phyloP scores from a whole-genome alignment of 2,888 invertebrate species.

The Barypeithes pellucidus region DNA sequence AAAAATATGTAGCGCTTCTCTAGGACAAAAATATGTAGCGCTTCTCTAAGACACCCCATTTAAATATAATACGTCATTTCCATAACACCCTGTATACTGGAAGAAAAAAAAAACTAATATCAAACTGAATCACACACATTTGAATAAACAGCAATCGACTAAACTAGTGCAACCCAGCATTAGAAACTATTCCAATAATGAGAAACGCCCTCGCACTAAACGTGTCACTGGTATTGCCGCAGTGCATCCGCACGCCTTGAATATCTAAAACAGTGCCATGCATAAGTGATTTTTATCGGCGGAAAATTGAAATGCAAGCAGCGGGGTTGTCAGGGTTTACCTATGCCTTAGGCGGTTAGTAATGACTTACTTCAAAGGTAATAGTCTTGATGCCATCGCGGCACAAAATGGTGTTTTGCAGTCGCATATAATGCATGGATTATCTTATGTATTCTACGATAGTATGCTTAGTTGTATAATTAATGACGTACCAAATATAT shows the following conservation, averaged over 20 bases:
- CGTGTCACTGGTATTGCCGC: slow-evolving; percentile 19
- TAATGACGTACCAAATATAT: no score
- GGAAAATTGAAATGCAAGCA: slow-evolving; percentile 60
- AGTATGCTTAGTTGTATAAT: no score
- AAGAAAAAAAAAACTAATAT: neutral
- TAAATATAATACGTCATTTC: no score
- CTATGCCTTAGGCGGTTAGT: slow-evolving; percentile 33
- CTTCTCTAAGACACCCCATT: no score
- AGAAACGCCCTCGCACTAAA: slow-evolving; percentile 21
- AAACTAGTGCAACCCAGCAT: slow-evolving; percentile 2
- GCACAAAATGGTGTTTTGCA: neutral
- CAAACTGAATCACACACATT: neutral
- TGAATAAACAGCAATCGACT: neutral
- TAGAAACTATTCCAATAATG: slow-evolving; percentile 22
- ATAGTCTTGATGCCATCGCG: slow-evolving; percentile 17
- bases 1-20: no score
- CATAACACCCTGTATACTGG: no score
- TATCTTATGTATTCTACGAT: neutral
- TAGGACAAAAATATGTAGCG: no score
- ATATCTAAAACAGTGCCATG: slow-evolving; percentile 41
- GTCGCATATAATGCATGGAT: slow-evolving; percentile 5
- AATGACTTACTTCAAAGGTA: slow-evolving; percentile 30
- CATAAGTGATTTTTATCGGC: slow-evolving; percentile 52
- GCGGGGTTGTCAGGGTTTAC: slow-evolving; percentile 57
- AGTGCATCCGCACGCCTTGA: slow-evolving; percentile 35